These are phyloP conservation scores for Sebastes steindachneri DNA, from an alignment of 2,797 vertebrate genomes.

Conservation along the genomic window DNA sequence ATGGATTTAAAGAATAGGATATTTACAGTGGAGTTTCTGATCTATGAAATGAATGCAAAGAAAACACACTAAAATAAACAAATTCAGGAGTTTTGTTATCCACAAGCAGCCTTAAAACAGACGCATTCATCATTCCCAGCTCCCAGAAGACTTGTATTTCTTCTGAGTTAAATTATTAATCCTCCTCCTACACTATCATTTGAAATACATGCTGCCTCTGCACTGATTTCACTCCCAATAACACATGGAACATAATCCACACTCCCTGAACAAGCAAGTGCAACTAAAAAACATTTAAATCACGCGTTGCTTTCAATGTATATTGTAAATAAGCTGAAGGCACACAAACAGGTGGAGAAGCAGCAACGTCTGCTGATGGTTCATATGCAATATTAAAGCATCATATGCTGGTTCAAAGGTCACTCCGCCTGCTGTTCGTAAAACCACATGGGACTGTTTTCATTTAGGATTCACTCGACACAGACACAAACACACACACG, in stretches of 20 bases:
- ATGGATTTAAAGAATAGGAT: neutral
- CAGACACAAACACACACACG: conserved; percentile 30
- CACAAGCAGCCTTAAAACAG: conserved; percentile 25
- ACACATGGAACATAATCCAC: conserved; percentile 65
- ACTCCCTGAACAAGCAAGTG: conserved; percentile 45
- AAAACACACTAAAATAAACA: conserved; percentile 15
- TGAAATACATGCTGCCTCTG: conserved; percentile 71
- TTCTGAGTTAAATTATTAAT: conserved; percentile 74
- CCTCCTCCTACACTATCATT: conserved; percentile 69
- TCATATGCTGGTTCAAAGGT: conserved; percentile 74
- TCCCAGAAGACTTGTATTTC: conserved; percentile 64
- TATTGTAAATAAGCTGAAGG: conserved; percentile 15
- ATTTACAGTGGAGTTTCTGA: neutral
- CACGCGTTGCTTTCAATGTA: conserved; percentile 8
- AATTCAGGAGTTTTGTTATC: conserved; percentile 18
- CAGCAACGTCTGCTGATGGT: conserved; percentile 40
- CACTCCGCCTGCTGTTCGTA: conserved; percentile 67
- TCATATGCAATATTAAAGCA: conserved; percentile 72
- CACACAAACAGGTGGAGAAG: conserved; percentile 64
- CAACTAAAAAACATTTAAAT: conserved; percentile 34
- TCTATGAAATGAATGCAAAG: conserved; percentile 3
- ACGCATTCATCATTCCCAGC: conserved; percentile 43
- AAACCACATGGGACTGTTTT: conserved; percentile 74
- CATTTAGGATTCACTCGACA: conserved; percentile 57
- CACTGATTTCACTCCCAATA: conserved; percentile 68